Conservation (phyloP, 2,888 invertebrate species). For the Icerya purchasi region DNA sequence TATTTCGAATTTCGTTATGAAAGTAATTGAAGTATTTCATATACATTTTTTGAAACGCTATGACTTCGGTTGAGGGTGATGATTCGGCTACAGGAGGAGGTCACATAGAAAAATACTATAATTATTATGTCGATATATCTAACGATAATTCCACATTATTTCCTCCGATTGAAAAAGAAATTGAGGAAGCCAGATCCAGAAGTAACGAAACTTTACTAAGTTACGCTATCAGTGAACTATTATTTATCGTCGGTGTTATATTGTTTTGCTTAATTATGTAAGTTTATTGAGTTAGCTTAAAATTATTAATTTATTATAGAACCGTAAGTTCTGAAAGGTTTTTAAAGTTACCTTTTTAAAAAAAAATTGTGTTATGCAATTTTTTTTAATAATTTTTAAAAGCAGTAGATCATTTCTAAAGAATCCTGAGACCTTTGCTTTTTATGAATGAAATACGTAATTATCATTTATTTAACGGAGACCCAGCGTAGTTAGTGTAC, state of each 20-base stretch:
- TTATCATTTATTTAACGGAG: too few species aligned
- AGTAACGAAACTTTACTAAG: neutral
- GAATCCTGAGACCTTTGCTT: too few species aligned
- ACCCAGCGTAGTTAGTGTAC: too few species aligned
- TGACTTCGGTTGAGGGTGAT: neutral
- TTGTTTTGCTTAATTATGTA: neutral
- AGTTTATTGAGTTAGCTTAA: neutral
- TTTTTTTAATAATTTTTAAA: too few species aligned
- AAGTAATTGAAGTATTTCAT: neutral
- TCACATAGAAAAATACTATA: neutral
- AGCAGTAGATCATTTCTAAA: too few species aligned
- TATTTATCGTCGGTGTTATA: neutral
- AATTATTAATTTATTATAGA: too few species aligned
- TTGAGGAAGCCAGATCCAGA: neutral
- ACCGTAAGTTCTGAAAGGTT: too few species aligned
- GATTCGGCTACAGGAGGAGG: neutral
- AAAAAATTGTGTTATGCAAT: too few species aligned
- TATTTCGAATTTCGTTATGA: neutral
- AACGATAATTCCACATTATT: neutral
- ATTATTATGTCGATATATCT: neutral
- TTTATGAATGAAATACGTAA: too few species aligned
- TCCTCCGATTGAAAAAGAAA: neutral
- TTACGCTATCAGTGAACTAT: neutral
- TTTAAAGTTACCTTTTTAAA: too few species aligned
- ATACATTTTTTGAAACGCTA: neutral